Evolutionary conservation across 2,888 invertebrate species (phyloP).

Genomic region (Trissoscelio sp.): DNA sequence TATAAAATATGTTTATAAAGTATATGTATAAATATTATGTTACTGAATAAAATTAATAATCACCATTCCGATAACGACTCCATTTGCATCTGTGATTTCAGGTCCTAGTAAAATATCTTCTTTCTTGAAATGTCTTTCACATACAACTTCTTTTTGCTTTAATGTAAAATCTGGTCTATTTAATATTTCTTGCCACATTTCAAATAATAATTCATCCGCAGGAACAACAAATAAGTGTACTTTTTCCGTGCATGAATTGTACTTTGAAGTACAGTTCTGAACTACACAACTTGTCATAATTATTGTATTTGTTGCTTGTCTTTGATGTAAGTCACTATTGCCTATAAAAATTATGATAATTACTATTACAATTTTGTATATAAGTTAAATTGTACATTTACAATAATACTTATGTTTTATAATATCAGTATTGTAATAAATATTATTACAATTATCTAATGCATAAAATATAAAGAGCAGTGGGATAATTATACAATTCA

Average conservation of each 20-base stretch:
- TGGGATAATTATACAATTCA: background rate
- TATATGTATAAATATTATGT: background rate
- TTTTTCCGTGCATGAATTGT: conserved; percentile 38
- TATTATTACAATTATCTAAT: too few species aligned
- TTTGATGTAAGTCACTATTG: conserved; percentile 8
- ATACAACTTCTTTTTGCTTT: conserved; percentile 24
- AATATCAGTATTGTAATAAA: too few species aligned
- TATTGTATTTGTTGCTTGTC: background rate
- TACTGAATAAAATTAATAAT: conserved; percentile 5
- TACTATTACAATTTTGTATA: too few species aligned
- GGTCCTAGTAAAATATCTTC: conserved; percentile 32
- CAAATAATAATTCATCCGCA: conserved; percentile 11
- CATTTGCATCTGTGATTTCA: conserved; percentile 22
- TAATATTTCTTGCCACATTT: conserved; percentile 36
- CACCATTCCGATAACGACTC: conserved; percentile 19
- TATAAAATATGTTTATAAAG: background rate
- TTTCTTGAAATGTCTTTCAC: conserved; percentile 35
- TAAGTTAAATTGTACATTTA: too few species aligned
- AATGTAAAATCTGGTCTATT: conserved; percentile 35
- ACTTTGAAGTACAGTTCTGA: conserved; percentile 31
- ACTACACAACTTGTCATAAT: conserved; percentile 28
- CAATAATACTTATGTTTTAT: too few species aligned
- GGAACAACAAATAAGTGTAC: conserved; percentile 35
- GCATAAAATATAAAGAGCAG: too few species aligned
- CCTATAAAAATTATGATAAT: conserved; percentile 18